phyloP scores from a whole-genome alignment of 2,797 vertebrate genomes.

The Hemibagrus guttatus region DNA sequence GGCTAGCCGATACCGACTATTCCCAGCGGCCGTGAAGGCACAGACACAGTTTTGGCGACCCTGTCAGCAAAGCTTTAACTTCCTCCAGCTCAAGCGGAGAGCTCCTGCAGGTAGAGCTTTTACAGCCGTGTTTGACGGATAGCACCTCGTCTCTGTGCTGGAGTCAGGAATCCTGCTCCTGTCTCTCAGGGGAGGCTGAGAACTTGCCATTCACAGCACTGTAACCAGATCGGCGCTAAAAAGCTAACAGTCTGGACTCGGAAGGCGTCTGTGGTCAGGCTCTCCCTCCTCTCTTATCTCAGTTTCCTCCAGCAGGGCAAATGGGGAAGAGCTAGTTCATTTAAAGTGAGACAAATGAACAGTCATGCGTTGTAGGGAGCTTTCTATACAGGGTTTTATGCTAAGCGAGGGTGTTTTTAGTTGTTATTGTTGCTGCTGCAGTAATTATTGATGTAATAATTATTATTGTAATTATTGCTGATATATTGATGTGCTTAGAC shows the following conservation, averaged over 20 bases:
- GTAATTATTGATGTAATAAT: too few relatives aligned
- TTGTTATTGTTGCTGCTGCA: neutral
- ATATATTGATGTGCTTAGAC: neutral
- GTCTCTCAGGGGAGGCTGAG: conserved; percentile 80
- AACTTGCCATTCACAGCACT: conserved; percentile 72
- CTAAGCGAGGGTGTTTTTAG: conserved; percentile 28
- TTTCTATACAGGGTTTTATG: neutral
- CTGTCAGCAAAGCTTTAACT: conserved; percentile 60
- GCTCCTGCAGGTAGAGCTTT: conserved; percentile 39
- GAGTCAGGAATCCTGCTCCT: conserved; percentile 79
- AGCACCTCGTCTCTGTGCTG: conserved; percentile 72
- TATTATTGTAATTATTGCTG: neutral
- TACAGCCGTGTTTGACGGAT: conserved; percentile 67
- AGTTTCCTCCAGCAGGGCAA: conserved; percentile 69
- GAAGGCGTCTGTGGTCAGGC: conserved; percentile 79
- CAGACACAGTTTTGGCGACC: conserved; percentile 57
- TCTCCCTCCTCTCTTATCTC: conserved; percentile 71
- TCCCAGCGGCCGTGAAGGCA: conserved; percentile 50
- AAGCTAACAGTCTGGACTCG: conserved; percentile 78
- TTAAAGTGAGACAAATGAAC: conserved; percentile 65
- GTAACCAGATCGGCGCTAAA: conserved; percentile 87
- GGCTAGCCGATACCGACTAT: conserved; percentile 56
- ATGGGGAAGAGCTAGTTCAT: conserved; percentile 68
- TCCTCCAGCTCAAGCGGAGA: conserved; percentile 53
- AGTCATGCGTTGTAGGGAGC: conserved; percentile 53